These are phyloP conservation scores for Linnaemya tessellans DNA, from an alignment of 2,888 invertebrate species.

Conservation along the genomic window DNA sequence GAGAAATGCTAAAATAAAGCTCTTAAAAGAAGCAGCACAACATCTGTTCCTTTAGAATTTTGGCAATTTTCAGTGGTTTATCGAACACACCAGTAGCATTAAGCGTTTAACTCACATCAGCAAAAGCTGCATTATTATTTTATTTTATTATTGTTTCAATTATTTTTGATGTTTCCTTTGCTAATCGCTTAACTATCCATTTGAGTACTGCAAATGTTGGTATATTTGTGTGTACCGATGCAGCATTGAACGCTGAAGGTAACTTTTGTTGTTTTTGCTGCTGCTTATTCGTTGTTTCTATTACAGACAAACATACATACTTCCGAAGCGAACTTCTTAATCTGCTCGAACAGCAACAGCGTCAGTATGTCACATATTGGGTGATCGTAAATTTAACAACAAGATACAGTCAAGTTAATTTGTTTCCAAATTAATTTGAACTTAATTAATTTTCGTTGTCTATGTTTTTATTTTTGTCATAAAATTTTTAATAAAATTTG, in stretches of 20 bases:
- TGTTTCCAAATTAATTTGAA: constrained; percentile 45
- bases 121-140: background rate
- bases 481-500: constrained; percentile 44
- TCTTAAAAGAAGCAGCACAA: no score
- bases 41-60: no score
- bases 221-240: background rate
- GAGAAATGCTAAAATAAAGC: no score
- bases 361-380: constrained; percentile 55
- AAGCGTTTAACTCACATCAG: constrained; percentile 4
- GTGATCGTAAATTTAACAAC: constrained; percentile 61
- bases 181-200: constrained; percentile 45
- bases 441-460: constrained; percentile 48
- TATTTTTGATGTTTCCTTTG: constrained; percentile 29
- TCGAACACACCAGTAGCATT: background rate
- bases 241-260: background rate
- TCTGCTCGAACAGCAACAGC: constrained; percentile 19
- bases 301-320: constrained; percentile 44
- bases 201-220: constrained; percentile 36
- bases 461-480: constrained; percentile 7
- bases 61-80: no score
- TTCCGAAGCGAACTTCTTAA: background rate
- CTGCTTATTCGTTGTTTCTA: constrained; percentile 14
- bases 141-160: background rate
- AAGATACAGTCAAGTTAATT: constrained; percentile 51
- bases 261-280: constrained; percentile 3